Conservation (phyloP, 2,113 vertebrate species). For the Chaenocephalus aceratus region DNA sequence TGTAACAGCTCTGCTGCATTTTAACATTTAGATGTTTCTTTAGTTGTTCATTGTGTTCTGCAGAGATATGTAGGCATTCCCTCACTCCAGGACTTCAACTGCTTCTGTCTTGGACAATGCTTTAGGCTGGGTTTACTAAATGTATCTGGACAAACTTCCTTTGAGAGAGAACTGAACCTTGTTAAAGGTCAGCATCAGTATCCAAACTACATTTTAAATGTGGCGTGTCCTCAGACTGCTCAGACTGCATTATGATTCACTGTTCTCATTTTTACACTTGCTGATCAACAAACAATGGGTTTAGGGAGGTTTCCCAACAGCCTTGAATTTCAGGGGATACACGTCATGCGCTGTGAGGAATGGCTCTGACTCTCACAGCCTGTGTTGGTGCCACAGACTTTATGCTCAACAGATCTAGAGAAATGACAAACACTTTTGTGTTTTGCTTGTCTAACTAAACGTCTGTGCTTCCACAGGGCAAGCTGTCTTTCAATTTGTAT, state of each 20-base stretch:
- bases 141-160: conserved; percentile 15
- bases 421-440: background rate
- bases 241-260: no score
- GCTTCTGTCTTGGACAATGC: background rate
- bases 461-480: background rate
- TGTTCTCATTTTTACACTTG: background rate
- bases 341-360: background rate
- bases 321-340: background rate
- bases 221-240: no score
- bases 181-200: background rate
- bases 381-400: background rate
- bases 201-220: no score
- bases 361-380: background rate
- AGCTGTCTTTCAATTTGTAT: no score
- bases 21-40: background rate
- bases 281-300: conserved; percentile 5
- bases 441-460: background rate
- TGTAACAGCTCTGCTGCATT: background rate
- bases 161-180: background rate
- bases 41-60: background rate
- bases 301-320: conserved; percentile 7
- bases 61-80: no score
- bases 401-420: background rate
- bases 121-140: conserved; percentile 3
- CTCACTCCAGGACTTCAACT: background rate